phyloP scores from a whole-genome alignment of 2,113 vertebrate species.

The Epinephelus fuscoguttatus region DNA sequence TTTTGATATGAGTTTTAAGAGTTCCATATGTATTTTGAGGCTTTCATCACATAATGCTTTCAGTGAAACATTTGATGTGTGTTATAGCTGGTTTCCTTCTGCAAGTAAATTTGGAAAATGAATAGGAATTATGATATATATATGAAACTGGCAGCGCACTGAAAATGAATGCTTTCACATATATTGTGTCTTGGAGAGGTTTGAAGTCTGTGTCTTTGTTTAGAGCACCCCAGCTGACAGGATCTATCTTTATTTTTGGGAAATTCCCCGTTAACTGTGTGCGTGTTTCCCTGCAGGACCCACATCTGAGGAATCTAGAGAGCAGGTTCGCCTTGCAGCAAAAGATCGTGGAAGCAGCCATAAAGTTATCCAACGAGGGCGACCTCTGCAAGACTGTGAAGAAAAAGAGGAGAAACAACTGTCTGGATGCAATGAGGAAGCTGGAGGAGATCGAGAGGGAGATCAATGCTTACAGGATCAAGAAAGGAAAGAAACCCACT shows the following conservation, averaged over 20 bases:
- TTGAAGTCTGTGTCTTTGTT: constrained; percentile 19
- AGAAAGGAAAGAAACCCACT: constrained; percentile 90
- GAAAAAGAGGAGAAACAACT: constrained; percentile 93
- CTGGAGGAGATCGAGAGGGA: constrained; percentile 93
- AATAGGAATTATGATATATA: not conserved
- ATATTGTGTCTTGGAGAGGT: constrained; percentile 8
- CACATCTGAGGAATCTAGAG: constrained; percentile 92
- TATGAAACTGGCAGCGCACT: not conserved
- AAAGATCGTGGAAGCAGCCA: constrained; percentile 94
- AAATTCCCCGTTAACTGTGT: constrained; percentile 26
- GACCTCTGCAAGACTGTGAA: constrained; percentile 94
- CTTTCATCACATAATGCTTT: constrained; percentile 2
- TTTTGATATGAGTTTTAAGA: constrained; percentile 12
- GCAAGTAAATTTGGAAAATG: not conserved
- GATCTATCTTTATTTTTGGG: constrained; percentile 9
- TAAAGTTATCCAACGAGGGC: constrained; percentile 90
- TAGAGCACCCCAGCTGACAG: not conserved
- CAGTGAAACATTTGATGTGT: not conserved
- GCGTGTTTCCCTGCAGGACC: constrained; percentile 85
- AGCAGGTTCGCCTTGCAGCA: constrained; percentile 94
- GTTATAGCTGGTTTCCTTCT: constrained; percentile 11
- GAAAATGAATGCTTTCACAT: constrained; percentile 8
- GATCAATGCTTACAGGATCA: constrained; percentile 91
- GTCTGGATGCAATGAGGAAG: constrained; percentile 88
- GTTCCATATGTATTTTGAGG: not conserved